phyloP scores from a whole-genome alignment of 2,888 invertebrate species.

The Cheilosia scutellata region DNA sequence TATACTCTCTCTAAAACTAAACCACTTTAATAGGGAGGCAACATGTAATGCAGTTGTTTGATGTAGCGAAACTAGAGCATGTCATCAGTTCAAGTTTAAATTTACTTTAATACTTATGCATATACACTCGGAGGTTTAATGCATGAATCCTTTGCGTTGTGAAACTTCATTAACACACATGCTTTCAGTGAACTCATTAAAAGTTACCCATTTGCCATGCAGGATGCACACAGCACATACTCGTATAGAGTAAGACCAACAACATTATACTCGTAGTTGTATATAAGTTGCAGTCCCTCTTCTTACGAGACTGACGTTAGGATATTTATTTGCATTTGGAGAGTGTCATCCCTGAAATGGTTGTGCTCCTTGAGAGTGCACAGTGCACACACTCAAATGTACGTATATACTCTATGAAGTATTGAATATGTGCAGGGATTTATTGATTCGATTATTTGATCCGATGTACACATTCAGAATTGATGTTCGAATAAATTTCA shows the following conservation, averaged over 20 bases:
- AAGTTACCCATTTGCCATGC: constrained; percentile 59
- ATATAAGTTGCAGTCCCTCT: neutral
- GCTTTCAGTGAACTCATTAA: constrained; percentile 76
- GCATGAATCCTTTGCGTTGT: constrained; percentile 66
- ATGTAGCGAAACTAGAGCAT: constrained; percentile 70
- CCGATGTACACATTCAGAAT: constrained; percentile 44
- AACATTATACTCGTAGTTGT: neutral
- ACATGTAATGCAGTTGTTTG: constrained; percentile 53
- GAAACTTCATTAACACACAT: constrained; percentile 76
- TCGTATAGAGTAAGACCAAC: neutral
- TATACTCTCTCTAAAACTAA: constrained; percentile 38
- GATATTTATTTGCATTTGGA: constrained; percentile 56
- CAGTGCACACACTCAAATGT: neutral
- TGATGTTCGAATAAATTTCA: constrained; percentile 54
- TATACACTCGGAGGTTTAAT: constrained; percentile 56
- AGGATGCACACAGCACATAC: neutral
- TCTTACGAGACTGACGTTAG: constrained; percentile 20
- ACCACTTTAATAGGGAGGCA: constrained; percentile 65
- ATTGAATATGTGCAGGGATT: constrained; percentile 46
- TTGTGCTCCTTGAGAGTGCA: constrained; percentile 25
- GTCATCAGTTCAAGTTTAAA: constrained; percentile 76
- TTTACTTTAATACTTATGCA: constrained; percentile 68
- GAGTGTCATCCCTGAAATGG: constrained; percentile 47
- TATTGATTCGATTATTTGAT: constrained; percentile 72
- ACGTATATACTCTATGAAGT: constrained; percentile 3